Percentiles rank a stretch among this genome's conserved stretches.
These are phyloP conservation scores for Rhopalosiphum padi DNA, from an alignment of 1,140 invertebrate species.

Conservation along the genomic window DNA sequence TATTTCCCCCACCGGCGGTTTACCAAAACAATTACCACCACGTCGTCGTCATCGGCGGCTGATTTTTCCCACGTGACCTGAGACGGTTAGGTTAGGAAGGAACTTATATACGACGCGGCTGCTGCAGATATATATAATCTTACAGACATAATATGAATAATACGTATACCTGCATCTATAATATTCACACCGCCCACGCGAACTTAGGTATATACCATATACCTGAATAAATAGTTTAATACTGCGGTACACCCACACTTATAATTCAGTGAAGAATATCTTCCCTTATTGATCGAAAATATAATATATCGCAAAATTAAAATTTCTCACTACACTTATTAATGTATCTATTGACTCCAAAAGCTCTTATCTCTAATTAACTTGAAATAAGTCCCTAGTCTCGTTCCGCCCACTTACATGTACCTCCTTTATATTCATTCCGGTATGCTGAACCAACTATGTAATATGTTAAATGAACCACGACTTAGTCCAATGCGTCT, in stretches of 20 bases:
- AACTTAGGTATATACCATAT: neutral
- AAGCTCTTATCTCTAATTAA: neutral
- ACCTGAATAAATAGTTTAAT: neutral
- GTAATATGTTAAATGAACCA: neutral
- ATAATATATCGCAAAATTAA: neutral
- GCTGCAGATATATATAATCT: neutral
- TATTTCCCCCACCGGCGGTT: slow-evolving; percentile 35
- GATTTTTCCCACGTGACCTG: neutral
- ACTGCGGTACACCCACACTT: neutral
- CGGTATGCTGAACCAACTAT: neutral
- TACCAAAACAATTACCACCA: slow-evolving; percentile 38
- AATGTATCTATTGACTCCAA: neutral
- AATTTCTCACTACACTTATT: neutral
- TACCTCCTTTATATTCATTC: neutral
- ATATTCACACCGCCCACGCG: neutral
- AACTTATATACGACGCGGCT: neutral
- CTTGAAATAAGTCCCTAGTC: neutral
- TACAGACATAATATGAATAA: neutral
- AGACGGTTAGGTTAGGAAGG: slow-evolving; percentile 8
- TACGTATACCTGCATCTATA: neutral
- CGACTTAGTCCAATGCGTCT: neutral
- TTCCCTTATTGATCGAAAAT: no score
- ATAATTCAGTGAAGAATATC: no score
- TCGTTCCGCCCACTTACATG: neutral
- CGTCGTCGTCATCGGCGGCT: neutral